Percentiles rank a stretch among this genome's conserved stretches.
These are phyloP conservation scores for Prunella fulvescens DNA, from an alignment of 2,113 vertebrate genomes.

Conservation along the genomic window DNA sequence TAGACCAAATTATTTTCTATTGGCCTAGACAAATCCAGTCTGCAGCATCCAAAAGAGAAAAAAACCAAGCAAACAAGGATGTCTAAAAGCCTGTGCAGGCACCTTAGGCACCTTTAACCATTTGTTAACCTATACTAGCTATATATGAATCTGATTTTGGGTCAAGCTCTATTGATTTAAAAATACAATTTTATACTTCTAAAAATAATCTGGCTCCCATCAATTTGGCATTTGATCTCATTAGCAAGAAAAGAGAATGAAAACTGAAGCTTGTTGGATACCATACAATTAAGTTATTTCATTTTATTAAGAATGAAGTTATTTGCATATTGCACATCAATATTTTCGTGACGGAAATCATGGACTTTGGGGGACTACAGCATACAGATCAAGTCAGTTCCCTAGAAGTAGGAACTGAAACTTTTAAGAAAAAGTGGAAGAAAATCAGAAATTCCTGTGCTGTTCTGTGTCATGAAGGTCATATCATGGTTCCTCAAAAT, in stretches of 20 bases:
- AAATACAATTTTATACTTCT: not conserved
- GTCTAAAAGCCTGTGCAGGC: not conserved
- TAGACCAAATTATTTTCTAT: not conserved
- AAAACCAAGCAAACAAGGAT: not conserved
- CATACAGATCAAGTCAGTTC: not conserved
- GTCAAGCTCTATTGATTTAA: not conserved
- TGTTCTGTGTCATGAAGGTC: not conserved
- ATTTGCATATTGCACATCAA: not conserved
- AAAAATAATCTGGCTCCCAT: not conserved
- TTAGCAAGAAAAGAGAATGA: not conserved
- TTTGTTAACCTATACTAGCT: not conserved
- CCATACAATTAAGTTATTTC: not conserved
- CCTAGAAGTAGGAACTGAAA: not conserved
- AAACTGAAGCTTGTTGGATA: not conserved
- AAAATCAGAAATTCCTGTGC: not conserved
- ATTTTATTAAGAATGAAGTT: not conserved
- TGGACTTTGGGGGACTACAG: not conserved
- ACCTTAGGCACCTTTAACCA: not conserved
- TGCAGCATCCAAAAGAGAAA: not conserved
- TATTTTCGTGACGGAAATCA: not conserved
- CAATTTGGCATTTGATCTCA: not conserved
- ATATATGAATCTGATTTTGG: not conserved
- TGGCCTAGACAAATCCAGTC: not conserved
- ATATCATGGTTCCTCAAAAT: not conserved
- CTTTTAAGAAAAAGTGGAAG: not conserved